These are phyloP conservation scores for Periplaneta americana DNA, from an alignment of 1,140 invertebrate species.

Conservation along the genomic window DNA sequence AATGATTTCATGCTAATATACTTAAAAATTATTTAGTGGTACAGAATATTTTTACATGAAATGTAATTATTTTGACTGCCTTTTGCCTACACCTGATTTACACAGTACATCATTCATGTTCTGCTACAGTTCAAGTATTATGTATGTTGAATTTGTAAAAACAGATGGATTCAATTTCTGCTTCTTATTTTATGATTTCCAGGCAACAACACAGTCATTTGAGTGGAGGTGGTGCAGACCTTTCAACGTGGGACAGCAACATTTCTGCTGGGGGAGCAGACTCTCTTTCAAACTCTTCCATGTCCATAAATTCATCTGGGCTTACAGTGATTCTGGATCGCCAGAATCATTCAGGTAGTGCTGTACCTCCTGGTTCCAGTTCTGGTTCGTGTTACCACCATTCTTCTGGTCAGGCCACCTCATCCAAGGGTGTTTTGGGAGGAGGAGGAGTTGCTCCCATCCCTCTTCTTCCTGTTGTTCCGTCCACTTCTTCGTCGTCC, in stretches of 20 bases:
- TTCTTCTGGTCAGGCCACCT: not conserved
- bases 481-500: not conserved
- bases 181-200: too few relatives aligned
- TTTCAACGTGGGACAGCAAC: not conserved
- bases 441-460: too few relatives aligned
- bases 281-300: constrained; percentile 46
- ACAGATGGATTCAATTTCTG: too few relatives aligned
- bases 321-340: not conserved
- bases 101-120: too few relatives aligned
- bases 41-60: too few relatives aligned
- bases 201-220: not conserved
- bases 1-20: too few relatives aligned
- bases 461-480: not conserved
- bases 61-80: too few relatives aligned
- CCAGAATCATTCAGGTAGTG: not conserved
- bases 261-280: constrained; percentile 27
- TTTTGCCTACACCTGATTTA: too few relatives aligned
- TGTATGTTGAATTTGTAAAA: too few relatives aligned
- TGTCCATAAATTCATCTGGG: constrained; percentile 46
- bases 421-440: not conserved
- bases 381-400: too few relatives aligned
- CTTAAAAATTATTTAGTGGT: too few relatives aligned
- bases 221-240: not conserved
- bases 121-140: too few relatives aligned
- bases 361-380: not conserved